phyloP scores from a whole-genome alignment of 30 jellyfish, hydroid and myxozoan species.

The Aurelia aurita region DNA sequence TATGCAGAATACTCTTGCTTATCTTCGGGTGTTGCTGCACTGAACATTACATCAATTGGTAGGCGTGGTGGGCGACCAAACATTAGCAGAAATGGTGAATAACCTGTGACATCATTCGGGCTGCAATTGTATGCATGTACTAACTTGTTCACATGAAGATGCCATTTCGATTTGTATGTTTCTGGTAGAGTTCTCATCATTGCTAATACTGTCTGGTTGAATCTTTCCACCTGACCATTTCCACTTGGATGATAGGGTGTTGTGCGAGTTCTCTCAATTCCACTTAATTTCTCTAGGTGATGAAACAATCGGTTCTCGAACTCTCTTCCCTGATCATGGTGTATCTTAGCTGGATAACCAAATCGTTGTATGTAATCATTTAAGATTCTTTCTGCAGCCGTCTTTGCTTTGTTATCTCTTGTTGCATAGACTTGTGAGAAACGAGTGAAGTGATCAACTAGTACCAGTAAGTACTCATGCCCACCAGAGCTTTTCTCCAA shows the following conservation, averaged over 20 bases:
- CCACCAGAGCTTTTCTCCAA: slow-evolving; percentile 9
- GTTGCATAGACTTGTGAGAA: slow-evolving; percentile 49
- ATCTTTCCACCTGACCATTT: slow-evolving; percentile 1
- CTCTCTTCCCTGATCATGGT: slow-evolving; percentile 69
- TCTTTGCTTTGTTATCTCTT: slow-evolving; percentile 39
- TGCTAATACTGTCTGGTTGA: slow-evolving; percentile 4
- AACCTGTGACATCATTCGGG: not conserved
- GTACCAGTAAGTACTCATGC: slow-evolving; percentile 2
- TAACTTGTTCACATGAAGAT: not conserved
- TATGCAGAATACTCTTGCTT: not conserved
- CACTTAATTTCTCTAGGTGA: slow-evolving; percentile 22
- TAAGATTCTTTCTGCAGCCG: slow-evolving; percentile 58
- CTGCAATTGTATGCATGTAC: slow-evolving; percentile 10
- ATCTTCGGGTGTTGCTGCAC: not conserved
- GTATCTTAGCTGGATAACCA: slow-evolving; percentile 54
- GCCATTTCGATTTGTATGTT: slow-evolving; percentile 16
- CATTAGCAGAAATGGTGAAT: not conserved
- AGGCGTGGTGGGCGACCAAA: slow-evolving; percentile 6
- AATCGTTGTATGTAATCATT: slow-evolving; percentile 60
- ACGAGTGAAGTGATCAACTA: slow-evolving; percentile 53
- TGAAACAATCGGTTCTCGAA: slow-evolving; percentile 54
- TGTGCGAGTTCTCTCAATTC: slow-evolving; percentile 21
- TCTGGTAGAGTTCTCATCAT: slow-evolving; percentile 24
- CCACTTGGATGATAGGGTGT: slow-evolving; percentile 42
- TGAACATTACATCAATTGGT: slow-evolving; percentile 1